These are phyloP conservation scores for Gallirallus australis DNA, from an alignment of 2,797 vertebrate genomes.

Conservation along the genomic window DNA sequence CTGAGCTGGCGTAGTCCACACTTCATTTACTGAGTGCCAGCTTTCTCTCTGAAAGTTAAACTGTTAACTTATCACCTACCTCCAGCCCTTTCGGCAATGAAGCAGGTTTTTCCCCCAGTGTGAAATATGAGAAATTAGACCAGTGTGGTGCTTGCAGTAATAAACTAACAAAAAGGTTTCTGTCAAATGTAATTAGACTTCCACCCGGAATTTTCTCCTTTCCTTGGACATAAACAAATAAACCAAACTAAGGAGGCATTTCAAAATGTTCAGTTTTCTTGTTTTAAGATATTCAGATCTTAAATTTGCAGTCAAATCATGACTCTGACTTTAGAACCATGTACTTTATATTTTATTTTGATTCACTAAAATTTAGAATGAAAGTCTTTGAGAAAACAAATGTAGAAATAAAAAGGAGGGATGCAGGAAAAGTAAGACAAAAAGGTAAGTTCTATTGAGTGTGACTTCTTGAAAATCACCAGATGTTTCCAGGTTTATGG, in stretches of 20 bases:
- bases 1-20: background rate
- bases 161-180: background rate
- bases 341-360: background rate
- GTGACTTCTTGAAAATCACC: background rate
- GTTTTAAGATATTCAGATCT: background rate
- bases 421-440: background rate
- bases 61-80: background rate
- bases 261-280: background rate
- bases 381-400: background rate
- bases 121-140: background rate
- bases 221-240: background rate
- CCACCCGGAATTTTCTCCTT: background rate
- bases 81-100: background rate
- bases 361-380: background rate
- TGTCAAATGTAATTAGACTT: background rate
- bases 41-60: background rate
- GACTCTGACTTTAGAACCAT: background rate
- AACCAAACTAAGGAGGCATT: background rate
- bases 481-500: background rate
- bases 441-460: background rate
- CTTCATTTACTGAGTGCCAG: background rate
- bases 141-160: background rate
- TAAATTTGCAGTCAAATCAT: background rate
- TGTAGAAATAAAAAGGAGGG: background rate
- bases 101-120: background rate